These are phyloP conservation scores for Phenganax stokvisi DNA, from an alignment of 92 coral and sea anemone species.

Conservation along the genomic window DNA sequence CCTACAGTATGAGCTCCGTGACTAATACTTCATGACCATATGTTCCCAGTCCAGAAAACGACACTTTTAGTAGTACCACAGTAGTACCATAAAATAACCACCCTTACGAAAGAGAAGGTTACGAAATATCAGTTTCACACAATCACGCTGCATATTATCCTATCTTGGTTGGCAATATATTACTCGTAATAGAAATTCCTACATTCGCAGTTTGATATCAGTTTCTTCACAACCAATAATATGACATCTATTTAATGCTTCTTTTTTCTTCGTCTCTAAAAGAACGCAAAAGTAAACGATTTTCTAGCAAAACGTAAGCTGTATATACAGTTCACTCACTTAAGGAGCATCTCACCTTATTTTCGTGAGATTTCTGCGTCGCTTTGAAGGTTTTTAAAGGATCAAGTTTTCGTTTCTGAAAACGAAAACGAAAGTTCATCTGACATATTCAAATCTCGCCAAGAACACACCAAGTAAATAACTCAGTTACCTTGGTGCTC, in stretches of 20 bases:
- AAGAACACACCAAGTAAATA: too few species aligned
- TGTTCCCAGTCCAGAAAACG: too few species aligned
- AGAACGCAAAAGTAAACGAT: background rate
- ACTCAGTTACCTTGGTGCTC: background rate
- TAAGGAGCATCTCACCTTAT: conserved; percentile 44
- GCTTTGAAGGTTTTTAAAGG: conserved; percentile 78
- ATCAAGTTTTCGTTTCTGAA: conserved; percentile 72
- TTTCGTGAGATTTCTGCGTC: conserved; percentile 52
- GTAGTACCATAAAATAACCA: too few species aligned
- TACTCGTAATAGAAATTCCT: background rate
- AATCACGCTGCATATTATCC: too few species aligned
- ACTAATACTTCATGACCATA: background rate
- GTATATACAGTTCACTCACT: background rate
- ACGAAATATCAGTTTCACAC: too few species aligned
- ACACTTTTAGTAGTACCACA: too few species aligned
- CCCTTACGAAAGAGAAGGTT: too few species aligned
- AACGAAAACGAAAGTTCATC: background rate
- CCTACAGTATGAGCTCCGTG: background rate
- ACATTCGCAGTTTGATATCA: background rate
- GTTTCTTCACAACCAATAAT: background rate
- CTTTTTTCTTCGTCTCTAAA: background rate
- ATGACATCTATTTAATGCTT: background rate
- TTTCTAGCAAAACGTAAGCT: background rate
- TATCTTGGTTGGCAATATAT: background rate
- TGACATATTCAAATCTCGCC: too few species aligned